Conservation (phyloP, 2,888 invertebrate genomes). For the Alloscopus bannaensis region DNA sequence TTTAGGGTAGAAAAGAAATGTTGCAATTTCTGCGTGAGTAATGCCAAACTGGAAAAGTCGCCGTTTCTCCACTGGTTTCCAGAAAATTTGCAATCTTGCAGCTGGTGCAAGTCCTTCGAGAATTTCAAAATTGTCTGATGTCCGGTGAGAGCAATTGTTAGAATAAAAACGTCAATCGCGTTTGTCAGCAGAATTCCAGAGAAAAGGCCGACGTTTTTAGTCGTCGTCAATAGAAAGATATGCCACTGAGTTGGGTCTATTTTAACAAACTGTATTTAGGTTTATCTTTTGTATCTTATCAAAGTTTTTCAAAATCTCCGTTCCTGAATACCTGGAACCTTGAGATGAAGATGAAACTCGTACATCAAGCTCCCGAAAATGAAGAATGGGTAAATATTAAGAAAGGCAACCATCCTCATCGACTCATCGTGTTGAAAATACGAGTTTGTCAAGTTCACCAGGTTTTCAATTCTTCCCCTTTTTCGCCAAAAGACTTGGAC, state of each 20-base stretch:
- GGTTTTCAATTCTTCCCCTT: not conserved
- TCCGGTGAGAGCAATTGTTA: not conserved
- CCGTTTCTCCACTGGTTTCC: not conserved
- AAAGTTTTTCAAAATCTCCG: too few relatives aligned
- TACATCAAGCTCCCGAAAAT: not conserved
- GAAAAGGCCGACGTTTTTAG: not conserved
- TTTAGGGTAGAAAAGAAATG: not conserved
- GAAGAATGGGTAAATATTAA: not conserved
- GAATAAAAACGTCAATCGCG: not conserved
- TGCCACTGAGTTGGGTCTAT: too few relatives aligned
- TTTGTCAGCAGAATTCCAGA: not conserved
- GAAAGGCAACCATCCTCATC: not conserved
- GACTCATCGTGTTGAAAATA: not conserved
- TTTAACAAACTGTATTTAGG: too few relatives aligned
- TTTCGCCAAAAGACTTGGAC: not conserved
- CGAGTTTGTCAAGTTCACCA: not conserved
- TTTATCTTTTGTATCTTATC: too few relatives aligned
- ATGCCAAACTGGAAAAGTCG: not conserved
- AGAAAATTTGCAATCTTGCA: not conserved
- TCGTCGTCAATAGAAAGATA: too few relatives aligned
- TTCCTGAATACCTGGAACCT: too few relatives aligned
- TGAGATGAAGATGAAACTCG: not conserved
- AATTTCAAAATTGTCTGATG: not conserved
- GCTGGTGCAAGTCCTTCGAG: not conserved
- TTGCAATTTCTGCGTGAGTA: not conserved